A percentile compares a stretch with the other conserved stretches of the same genome.
These are phyloP conservation scores for Troides aeacus DNA, from an alignment of 2,888 invertebrate genomes.

Conservation along the genomic window DNA sequence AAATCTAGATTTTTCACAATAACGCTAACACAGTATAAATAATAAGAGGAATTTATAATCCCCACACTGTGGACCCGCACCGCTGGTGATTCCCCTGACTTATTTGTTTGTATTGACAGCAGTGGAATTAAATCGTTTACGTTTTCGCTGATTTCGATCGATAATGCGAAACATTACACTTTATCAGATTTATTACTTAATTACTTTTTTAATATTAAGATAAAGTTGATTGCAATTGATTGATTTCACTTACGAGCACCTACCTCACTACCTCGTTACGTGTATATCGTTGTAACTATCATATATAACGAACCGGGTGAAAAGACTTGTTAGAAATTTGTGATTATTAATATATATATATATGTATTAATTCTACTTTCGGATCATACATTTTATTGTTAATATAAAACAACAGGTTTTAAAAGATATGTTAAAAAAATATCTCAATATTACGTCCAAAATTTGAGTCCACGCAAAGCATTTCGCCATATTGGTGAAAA, in stretches of 20 bases:
- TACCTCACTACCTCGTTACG: neutral
- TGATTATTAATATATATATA: too few relatives aligned
- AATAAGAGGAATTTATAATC: neutral
- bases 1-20: neutral
- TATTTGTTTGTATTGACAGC: constrained; percentile 9
- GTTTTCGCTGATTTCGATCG: neutral
- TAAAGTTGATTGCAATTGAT: constrained; percentile 5
- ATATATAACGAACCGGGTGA: too few relatives aligned
- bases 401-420: too few relatives aligned
- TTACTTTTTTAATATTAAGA: neutral
- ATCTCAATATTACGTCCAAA: too few relatives aligned
- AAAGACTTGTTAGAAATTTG: too few relatives aligned
- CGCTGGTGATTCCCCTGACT: constrained; percentile 20
- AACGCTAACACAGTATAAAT: neutral
- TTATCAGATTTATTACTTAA: neutral
- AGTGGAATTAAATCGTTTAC: neutral
- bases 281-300: neutral
- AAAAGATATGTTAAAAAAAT: too few relatives aligned
- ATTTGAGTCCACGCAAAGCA: too few relatives aligned
- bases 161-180: neutral
- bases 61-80: neutral
- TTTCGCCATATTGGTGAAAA: too few relatives aligned
- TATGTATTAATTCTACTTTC: too few relatives aligned
- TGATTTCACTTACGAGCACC: neutral
- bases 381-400: too few relatives aligned